Evolutionary conservation across 2,888 invertebrate species (phyloP).

Genomic region (Himalopsyche tibetana): DNA sequence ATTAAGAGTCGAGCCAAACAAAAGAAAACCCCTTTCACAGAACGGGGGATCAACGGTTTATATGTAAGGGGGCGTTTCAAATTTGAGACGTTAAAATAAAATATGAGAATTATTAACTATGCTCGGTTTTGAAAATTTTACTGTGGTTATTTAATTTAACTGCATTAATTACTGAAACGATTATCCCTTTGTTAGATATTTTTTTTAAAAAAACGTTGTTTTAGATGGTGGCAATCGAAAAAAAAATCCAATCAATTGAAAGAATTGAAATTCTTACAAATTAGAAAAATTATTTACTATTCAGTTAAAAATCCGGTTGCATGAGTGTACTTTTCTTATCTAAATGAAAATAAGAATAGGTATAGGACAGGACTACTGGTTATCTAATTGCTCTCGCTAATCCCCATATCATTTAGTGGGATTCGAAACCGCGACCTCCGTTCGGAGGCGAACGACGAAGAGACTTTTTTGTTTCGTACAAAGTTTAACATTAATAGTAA

Average conservation of each 20-base stretch:
- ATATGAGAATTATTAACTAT: background rate
- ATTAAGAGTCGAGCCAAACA: constrained; percentile 44
- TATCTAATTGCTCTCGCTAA: too few species aligned
- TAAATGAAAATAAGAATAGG: too few species aligned
- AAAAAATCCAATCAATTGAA: background rate
- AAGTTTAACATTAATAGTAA: background rate
- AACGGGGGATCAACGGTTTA: background rate
- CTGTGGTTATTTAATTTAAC: background rate
- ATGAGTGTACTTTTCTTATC: too few species aligned
- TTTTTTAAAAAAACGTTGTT: background rate
- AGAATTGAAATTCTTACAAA: too few species aligned
- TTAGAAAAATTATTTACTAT: too few species aligned
- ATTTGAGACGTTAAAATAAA: background rate
- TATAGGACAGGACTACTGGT: too few species aligned
- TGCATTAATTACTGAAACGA: background rate
- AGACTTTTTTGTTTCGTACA: background rate
- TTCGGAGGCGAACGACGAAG: too few species aligned
- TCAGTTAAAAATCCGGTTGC: too few species aligned
- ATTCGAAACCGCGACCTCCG: too few species aligned
- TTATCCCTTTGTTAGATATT: background rate
- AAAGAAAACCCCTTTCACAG: constrained; percentile 42
- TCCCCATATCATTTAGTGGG: too few species aligned
- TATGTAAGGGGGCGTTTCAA: constrained; percentile 22
- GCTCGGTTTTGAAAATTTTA: background rate
- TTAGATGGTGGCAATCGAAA: background rate